Percentiles rank a stretch among this genome's conserved stretches.
Conservation (phyloP, 2,888 invertebrate species). For the Galerucella calmariensis region DNA sequence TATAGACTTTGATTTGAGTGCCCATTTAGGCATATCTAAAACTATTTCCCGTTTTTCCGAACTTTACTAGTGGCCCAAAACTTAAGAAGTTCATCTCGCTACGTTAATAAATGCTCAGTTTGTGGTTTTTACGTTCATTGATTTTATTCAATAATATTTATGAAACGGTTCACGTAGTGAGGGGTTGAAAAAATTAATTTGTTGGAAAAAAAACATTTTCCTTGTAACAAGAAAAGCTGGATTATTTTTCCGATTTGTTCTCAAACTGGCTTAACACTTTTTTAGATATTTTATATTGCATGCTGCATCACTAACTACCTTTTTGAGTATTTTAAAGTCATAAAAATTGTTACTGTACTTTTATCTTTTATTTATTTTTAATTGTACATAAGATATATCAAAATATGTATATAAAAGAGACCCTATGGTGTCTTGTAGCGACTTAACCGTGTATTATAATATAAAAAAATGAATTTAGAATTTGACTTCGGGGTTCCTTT, state of each 20-base stretch:
- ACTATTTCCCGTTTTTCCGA: too few species aligned
- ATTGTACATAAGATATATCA: slow-evolving; percentile 62
- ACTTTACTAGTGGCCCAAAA: too few species aligned
- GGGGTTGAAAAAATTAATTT: too few species aligned
- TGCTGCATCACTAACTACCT: slow-evolving; percentile 27
- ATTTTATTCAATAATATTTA: too few species aligned
- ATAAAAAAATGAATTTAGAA: slow-evolving; percentile 55
- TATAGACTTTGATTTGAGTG: too few species aligned
- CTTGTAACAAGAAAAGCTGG: too few species aligned
- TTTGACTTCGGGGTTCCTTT: slow-evolving; percentile 63
- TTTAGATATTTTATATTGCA: slow-evolving; percentile 31
- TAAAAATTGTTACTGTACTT: slow-evolving; percentile 50
- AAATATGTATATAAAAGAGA: slow-evolving; percentile 62
- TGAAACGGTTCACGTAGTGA: too few species aligned
- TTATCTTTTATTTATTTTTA: slow-evolving; percentile 59
- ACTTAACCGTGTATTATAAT: slow-evolving; percentile 54
- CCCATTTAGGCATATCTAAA: too few species aligned
- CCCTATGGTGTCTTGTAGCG: slow-evolving; percentile 64
- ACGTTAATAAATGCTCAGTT: too few species aligned
- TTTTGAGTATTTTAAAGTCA: slow-evolving; percentile 54
- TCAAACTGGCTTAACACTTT: neutral
- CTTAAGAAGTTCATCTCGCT: too few species aligned
- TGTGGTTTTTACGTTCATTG: too few species aligned
- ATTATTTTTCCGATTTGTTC: too few species aligned
- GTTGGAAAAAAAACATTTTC: neutral